These are phyloP conservation scores for Branchipolynoe longqiensis DNA, from an alignment of 2,888 invertebrate genomes.

Conservation along the genomic window DNA sequence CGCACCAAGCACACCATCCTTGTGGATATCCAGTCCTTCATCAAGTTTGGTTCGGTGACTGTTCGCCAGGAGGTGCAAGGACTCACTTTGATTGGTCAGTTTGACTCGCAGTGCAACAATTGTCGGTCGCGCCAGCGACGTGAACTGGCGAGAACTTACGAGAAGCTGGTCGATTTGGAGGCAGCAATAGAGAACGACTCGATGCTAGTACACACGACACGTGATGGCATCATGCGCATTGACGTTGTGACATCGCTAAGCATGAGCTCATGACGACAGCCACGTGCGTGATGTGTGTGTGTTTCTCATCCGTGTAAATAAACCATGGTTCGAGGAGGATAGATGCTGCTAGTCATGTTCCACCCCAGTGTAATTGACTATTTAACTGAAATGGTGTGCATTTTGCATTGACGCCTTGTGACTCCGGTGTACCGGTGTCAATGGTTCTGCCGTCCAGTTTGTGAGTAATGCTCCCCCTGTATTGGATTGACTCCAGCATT, in stretches of 20 bases:
- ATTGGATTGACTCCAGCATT: too few relatives aligned
- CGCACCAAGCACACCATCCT: neutral
- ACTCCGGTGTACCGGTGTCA: too few relatives aligned
- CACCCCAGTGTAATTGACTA: too few relatives aligned
- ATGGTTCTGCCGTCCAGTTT: too few relatives aligned
- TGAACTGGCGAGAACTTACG: neutral
- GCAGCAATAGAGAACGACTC: neutral
- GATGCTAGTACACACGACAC: neutral
- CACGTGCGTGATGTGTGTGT: too few relatives aligned
- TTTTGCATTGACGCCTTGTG: too few relatives aligned
- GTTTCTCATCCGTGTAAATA: too few relatives aligned
- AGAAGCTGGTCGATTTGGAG: neutral
- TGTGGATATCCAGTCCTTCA: slow-evolving; percentile 35
- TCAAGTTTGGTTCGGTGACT: slow-evolving; percentile 39
- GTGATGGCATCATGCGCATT: slow-evolving; percentile 14
- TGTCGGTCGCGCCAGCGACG: slow-evolving; percentile 1
- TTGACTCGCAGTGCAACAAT: neutral
- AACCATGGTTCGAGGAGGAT: too few relatives aligned
- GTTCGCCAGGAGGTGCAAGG: slow-evolving; percentile 38
- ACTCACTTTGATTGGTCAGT: slow-evolving; percentile 6
- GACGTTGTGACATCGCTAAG: slow-evolving; percentile 8
- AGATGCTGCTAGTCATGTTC: too few relatives aligned
- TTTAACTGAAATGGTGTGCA: too few relatives aligned
- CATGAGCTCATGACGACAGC: too few relatives aligned
- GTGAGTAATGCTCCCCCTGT: too few relatives aligned